Evolutionary conservation across 2,797 vertebrate genomes (phyloP), one percentile per base, ranked within the genome.

Genomic region (Danionella dracula): DNA sequence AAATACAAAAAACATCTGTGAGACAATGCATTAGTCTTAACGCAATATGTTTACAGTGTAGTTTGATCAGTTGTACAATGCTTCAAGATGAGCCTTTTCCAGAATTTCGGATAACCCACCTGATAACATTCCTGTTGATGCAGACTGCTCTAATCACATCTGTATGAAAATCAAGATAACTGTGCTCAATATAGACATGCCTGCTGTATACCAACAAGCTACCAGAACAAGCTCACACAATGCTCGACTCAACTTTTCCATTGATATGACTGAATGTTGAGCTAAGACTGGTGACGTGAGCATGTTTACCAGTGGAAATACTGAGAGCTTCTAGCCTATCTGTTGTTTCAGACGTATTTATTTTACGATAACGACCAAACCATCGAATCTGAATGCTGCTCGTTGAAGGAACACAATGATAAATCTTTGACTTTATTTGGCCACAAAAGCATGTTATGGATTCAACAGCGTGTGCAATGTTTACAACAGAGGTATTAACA

Each of bases 331-430:
- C 37, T 15, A 50, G 51, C 56, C 46, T 65, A 73, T 88, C 85
- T 84, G 71, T 76, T 63, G 45, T 74, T 79, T 51, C 82, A 83
- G 79, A 78, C 81, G 40, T 88, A 84, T 89, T 91, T 90, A 76
- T 78, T 78, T 85, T 86, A 74, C 76, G 87, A 89, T 89, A 90
- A 81, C 65, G 56, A 72, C 70, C 51, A 17, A 51, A 40, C 57
- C 73, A 42, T 57, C 72, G 58, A 49, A 79, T 80, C 64, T 74
- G 67, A 77, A 80, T 82, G 80, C 60, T 76, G 73, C 75, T 82
- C 60, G 60, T 72, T 78, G 72, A 59, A 76, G 79, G 45, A 72
- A 83, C 71, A 48, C 66, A 48, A 70, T 19, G 66, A 77, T 79
- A 35, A 45, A 65, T 17, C 34, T 45, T 35, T 63, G 8, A 34